phyloP scores from a whole-genome alignment of 1,140 invertebrate species.

The Penaeus chinensis region DNA sequence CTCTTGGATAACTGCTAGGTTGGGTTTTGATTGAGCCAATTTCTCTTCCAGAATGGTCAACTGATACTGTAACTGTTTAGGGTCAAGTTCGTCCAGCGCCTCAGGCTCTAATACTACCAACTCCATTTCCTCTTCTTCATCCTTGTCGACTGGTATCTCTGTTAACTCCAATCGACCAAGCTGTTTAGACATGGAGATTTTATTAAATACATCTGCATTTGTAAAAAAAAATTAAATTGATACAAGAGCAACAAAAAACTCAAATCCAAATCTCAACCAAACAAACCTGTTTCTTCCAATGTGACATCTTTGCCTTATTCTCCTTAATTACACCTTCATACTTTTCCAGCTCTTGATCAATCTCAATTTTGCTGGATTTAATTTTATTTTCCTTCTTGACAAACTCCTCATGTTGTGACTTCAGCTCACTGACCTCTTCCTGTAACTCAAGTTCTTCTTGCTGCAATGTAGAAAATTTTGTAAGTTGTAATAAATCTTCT shows the following conservation, averaged over 20 bases:
- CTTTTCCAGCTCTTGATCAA: conserved; percentile 81
- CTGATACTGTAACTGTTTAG: conserved; percentile 75
- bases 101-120: conserved; percentile 77
- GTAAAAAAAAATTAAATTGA: conserved; percentile 4
- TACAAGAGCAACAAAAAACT: background rate
- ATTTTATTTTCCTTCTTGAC: conserved; percentile 77
- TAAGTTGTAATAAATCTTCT: too few relatives aligned
- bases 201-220: conserved; percentile 19
- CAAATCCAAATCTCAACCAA: background rate
- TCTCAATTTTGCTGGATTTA: conserved; percentile 77
- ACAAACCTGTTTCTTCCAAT: conserved; percentile 67
- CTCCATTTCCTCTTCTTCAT: conserved; percentile 64
- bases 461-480: conserved; percentile 23
- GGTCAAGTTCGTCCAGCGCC: conserved; percentile 75
- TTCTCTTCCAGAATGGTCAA: conserved; percentile 77
- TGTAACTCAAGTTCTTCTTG: conserved; percentile 68
- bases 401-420: conserved; percentile 74
- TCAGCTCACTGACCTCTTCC: conserved; percentile 72
- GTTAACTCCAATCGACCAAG: conserved; percentile 77
- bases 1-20: conserved; percentile 83
- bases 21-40: conserved; percentile 79
- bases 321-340: conserved; percentile 77
- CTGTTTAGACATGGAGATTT: conserved; percentile 67
- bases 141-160: conserved; percentile 73
- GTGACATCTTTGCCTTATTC: conserved; percentile 71